Conservation (phyloP, 2,113 vertebrate genomes). For the Oncorhynchus masou region DNA sequence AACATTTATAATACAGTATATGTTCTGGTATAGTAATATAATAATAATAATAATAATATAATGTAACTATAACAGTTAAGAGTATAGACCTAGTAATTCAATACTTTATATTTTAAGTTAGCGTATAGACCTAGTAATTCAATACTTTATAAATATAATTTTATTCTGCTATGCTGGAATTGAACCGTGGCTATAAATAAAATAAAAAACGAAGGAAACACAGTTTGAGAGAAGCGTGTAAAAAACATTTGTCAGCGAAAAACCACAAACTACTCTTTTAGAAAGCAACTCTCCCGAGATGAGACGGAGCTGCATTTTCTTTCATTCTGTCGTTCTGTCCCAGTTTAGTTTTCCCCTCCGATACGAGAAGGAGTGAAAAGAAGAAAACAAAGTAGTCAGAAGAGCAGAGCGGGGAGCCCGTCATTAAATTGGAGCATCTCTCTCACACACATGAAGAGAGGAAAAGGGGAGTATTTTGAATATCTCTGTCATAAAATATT, state of each 20-base stretch:
- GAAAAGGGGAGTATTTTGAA: no score
- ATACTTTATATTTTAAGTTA: no score
- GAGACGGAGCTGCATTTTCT: not conserved
- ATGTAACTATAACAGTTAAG: no score
- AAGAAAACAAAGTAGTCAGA: conserved; percentile 1
- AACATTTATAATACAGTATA: no score
- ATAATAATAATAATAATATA: no score
- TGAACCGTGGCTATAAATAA: conserved; percentile 3
- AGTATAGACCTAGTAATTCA: no score
- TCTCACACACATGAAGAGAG: no score
- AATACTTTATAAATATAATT: not conserved
- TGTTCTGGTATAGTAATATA: no score
- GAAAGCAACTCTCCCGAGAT: conserved; percentile 1
- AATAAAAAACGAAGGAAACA: not conserved
- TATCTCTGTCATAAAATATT: conserved; percentile 11
- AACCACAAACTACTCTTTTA: not conserved
- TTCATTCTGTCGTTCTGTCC: conserved; percentile 3
- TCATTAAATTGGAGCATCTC: not conserved
- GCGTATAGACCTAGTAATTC: no score
- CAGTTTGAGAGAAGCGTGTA: not conserved
- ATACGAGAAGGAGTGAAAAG: not conserved
- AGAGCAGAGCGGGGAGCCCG: not conserved
- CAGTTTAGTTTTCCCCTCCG: not conserved
- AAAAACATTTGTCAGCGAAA: conserved; percentile 7
- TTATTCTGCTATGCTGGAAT: not conserved